A percentile compares a stretch with the other conserved stretches of the same genome.
phyloP scores from a whole-genome alignment of 2,888 invertebrate species.

The Troides oblongomaculatus region DNA sequence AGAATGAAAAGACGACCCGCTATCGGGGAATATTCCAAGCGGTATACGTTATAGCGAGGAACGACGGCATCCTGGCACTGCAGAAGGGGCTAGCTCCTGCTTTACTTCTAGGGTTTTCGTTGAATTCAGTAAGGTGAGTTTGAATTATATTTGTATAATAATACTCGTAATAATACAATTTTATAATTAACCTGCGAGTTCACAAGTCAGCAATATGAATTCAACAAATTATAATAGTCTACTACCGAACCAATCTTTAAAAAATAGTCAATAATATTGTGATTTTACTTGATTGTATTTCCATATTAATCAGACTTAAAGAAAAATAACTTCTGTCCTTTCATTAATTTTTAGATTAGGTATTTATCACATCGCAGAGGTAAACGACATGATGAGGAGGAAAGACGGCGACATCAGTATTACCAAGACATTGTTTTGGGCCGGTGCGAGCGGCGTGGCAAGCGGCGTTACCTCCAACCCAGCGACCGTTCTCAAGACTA shows the following conservation, averaged over 20 bases:
- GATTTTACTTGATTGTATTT: no score
- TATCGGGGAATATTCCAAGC: slow-evolving; percentile 90
- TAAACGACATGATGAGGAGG: slow-evolving; percentile 74
- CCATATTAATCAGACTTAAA: no score
- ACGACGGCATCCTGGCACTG: slow-evolving; percentile 87
- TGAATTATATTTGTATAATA: no score
- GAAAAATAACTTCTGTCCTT: no score
- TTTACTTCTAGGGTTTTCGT: slow-evolving; percentile 86
- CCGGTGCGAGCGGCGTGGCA: slow-evolving; percentile 81
- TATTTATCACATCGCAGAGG: slow-evolving; percentile 82
- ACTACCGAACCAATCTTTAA: no score
- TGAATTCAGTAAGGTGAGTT: slow-evolving; percentile 76
- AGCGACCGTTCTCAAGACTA: slow-evolving; percentile 89
- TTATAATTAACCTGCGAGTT: no score
- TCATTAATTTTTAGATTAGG: slow-evolving; percentile 74
- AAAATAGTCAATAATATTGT: no score
- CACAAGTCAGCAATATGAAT: no score
- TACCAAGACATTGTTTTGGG: slow-evolving; percentile 62
- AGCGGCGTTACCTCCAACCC: slow-evolving; percentile 88
- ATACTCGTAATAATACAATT: slow-evolving; percentile 26
- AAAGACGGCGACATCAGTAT: slow-evolving; percentile 59
- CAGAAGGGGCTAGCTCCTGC: slow-evolving; percentile 91
- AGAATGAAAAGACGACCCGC: slow-evolving; percentile 66
- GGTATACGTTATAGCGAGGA: slow-evolving; percentile 83
- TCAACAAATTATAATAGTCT: no score